Evolutionary conservation across 2,113 vertebrate species (phyloP).

Genomic region (Ochotona curzoniae): DNA sequence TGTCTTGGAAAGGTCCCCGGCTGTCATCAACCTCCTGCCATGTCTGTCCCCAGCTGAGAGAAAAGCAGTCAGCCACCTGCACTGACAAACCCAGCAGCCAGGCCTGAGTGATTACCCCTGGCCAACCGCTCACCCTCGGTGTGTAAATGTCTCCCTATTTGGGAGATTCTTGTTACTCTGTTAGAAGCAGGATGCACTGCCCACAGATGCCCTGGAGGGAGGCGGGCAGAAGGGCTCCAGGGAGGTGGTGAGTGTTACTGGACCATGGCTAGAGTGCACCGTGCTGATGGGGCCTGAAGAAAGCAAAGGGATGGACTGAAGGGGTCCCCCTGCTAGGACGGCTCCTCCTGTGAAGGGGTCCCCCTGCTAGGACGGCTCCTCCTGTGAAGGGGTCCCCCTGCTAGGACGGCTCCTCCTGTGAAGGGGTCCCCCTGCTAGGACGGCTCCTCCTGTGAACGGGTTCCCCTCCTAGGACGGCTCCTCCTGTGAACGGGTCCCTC

Average conservation of each 20-base stretch:
- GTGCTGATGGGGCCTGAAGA: background rate
- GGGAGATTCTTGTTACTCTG: background rate
- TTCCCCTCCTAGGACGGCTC: too few species aligned
- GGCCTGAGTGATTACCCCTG: background rate
- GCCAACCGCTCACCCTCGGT: background rate
- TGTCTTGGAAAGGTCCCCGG: background rate
- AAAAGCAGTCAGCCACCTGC: background rate
- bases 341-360: too few species aligned
- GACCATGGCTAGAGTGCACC: rapidly evolving
- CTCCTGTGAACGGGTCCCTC: background rate
- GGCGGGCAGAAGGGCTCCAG: background rate
- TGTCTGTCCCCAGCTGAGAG: background rate
- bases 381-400: background rate
- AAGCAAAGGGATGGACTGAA: background rate
- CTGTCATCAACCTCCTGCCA: background rate
- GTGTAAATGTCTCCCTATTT: background rate
- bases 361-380: background rate
- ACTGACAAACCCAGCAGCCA: background rate
- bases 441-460: too few species aligned
- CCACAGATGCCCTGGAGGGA: slow-evolving; percentile 6
- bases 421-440: background rate
- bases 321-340: background rate
- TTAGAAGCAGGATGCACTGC: background rate
- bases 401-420: background rate
- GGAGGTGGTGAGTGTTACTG: background rate